Evolutionary conservation across 2,888 invertebrate genomes (phyloP), one percentile per base, ranked within the genome.

Genomic region (Trilocha varians): DNA sequence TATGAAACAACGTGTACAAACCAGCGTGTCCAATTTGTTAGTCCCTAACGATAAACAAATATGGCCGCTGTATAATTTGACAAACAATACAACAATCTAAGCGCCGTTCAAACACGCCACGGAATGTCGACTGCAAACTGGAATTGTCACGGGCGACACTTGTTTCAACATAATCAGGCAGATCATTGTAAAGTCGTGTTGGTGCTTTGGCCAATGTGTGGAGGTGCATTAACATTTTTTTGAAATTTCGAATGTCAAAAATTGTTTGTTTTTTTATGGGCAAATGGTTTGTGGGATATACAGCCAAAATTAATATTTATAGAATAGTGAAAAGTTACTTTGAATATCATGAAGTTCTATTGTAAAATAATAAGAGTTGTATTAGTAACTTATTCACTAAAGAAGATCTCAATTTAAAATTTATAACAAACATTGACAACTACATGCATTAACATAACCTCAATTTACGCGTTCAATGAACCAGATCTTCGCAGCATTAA

Each of bases 111-210:
- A 48, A 54, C 48, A 42, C 36, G 35, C 40, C 39, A 43, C 34
- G 43, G 43, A 43, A 73, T 71, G 70, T 55, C 55, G 56, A 43
- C 47, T 39, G 49, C 59, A 59, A 57, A 60, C 60, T 60, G 45
- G 42, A 53, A 39, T 52, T 49, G 57, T 53, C 53, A 57, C 52
- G 55, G 54, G 39, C 44, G 47, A 54, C 78, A 78, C 76, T 74
- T 79, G 79, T 63, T 60, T 70, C 58, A 65, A 80, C 73, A 78
- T 69, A 70, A 78, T 78, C 76, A 74, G 59, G 57, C 62, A 57
- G 57, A 65, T 65, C 67, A 38, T 38, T 42, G 34, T 34, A 39
- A 9, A 34, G 13, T 1, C 34, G 13, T 16, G 25, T 39, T 39
- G 39, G 14, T 25, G 11, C 11, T 6, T 25, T 25, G 25, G 25